A percentile compares a stretch with the other conserved stretches of the same genome.
Evolutionary conservation across 2,797 vertebrate species (phyloP).

Genomic region (Sebastes variabilis): DNA sequence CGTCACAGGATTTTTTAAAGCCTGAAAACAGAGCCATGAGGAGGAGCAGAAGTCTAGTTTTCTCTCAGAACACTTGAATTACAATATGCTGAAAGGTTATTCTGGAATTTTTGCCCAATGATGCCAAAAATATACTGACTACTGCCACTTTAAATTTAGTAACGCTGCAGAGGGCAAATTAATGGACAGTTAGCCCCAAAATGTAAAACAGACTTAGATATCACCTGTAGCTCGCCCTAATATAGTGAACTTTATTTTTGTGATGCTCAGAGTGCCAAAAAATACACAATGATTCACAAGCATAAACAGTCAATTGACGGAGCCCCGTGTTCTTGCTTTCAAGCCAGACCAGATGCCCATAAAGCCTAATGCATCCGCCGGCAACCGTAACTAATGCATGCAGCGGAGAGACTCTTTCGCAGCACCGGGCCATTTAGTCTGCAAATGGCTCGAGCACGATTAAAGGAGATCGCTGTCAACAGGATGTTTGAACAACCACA

Average conservation of each 20-base stretch:
- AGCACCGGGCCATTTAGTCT: slow-evolving; percentile 34
- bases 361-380: slow-evolving; percentile 4
- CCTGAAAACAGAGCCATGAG: too few relatives aligned
- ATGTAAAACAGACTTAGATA: not conserved
- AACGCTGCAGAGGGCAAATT: not conserved
- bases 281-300: not conserved
- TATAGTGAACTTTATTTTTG: not conserved
- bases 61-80: too few relatives aligned
- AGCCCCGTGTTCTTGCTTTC: not conserved
- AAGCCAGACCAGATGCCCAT: not conserved
- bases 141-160: too few relatives aligned
- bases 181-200: too few relatives aligned
- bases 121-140: rapidly evolving
- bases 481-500: slow-evolving; percentile 1
- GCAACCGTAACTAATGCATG: slow-evolving; percentile 15
- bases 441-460: slow-evolving; percentile 10
- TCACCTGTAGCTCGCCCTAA: not conserved
- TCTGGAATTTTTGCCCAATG: too few relatives aligned
- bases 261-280: not conserved
- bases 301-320: not conserved
- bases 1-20: too few relatives aligned
- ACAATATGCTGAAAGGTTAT: too few relatives aligned
- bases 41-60: too few relatives aligned
- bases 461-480: slow-evolving; percentile 3
- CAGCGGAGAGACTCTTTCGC: not conserved